A percentile compares a stretch with the other conserved stretches of the same genome.
These are phyloP conservation scores for Halichoeres trimaculatus DNA, from an alignment of 2,113 vertebrate species.

Conservation along the genomic window DNA sequence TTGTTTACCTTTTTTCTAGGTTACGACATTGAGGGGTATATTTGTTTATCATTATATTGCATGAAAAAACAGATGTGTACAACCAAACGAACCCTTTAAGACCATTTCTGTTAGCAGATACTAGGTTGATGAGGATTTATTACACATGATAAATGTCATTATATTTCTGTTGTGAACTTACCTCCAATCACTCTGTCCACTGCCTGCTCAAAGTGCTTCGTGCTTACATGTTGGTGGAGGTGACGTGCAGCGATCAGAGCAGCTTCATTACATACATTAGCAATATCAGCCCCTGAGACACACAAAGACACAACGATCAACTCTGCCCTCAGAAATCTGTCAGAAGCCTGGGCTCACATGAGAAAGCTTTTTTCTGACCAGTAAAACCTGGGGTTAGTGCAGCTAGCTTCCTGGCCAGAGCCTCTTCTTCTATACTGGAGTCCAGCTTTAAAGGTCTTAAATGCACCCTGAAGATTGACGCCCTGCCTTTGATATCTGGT, in stretches of 20 bases:
- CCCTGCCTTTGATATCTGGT: constrained; percentile 86
- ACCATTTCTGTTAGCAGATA: neutral
- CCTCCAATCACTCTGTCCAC: constrained; percentile 95
- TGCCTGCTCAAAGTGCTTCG: constrained; percentile 94
- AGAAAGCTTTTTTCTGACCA: constrained; percentile 70
- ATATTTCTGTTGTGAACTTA: constrained; percentile 75
- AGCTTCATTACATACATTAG: constrained; percentile 86
- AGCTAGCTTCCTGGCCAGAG: constrained; percentile 79
- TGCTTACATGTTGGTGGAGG: constrained; percentile 81
- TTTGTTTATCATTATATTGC: too few species aligned
- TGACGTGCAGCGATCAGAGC: constrained; percentile 84
- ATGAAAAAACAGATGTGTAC: too few species aligned
- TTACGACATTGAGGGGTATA: too few species aligned
- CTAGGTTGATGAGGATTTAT: neutral
- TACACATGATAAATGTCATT: too few species aligned
- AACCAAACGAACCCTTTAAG: neutral
- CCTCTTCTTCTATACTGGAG: constrained; percentile 64
- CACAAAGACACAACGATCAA: constrained; percentile 6
- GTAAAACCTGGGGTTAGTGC: constrained; percentile 84
- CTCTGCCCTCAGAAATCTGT: neutral
- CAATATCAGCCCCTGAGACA: constrained; percentile 84
- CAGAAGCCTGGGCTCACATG: neutral
- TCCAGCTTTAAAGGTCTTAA: constrained; percentile 84
- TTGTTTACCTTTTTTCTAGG: too few species aligned
- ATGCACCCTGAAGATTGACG: constrained; percentile 86